These are phyloP conservation scores for Iguana delicatissima DNA, from an alignment of 2,797 vertebrate genomes.

Conservation along the genomic window DNA sequence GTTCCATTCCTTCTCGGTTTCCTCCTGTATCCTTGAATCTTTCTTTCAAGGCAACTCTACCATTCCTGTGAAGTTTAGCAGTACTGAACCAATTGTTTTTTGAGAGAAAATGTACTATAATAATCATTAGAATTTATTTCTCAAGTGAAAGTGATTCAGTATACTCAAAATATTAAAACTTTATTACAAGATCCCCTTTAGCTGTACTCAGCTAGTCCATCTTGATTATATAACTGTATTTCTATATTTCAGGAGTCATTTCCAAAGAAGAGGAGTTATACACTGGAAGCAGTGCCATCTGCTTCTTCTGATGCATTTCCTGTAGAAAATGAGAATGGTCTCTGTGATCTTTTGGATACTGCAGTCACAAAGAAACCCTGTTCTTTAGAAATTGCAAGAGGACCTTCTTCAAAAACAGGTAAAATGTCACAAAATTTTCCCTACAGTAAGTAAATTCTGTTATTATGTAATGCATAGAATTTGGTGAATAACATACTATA, in stretches of 20 bases:
- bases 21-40: too few relatives aligned
- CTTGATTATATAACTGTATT: constrained; percentile 58
- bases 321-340: constrained; percentile 91
- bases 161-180: neutral
- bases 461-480: neutral
- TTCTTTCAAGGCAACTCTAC: too few relatives aligned
- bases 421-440: constrained; percentile 63
- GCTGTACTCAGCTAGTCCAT: constrained; percentile 44
- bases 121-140: neutral
- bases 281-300: constrained; percentile 86
- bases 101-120: constrained; percentile 9
- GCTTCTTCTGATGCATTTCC: constrained; percentile 90
- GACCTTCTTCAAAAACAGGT: constrained; percentile 86
- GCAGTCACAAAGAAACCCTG: constrained; percentile 95
- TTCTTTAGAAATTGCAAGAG: constrained; percentile 90
- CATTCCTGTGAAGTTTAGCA: too few relatives aligned
- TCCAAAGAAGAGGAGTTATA: constrained; percentile 83
- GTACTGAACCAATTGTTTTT: neutral
- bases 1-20: too few relatives aligned
- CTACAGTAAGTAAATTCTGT: constrained; percentile 17
- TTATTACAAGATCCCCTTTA: neutral
- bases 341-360: constrained; percentile 89
- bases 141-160: neutral
- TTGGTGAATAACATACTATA: constrained; percentile 20
- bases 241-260: constrained; percentile 87